Conservation (phyloP, 1,140 invertebrate species). For the Hyles vespertilio region DNA sequence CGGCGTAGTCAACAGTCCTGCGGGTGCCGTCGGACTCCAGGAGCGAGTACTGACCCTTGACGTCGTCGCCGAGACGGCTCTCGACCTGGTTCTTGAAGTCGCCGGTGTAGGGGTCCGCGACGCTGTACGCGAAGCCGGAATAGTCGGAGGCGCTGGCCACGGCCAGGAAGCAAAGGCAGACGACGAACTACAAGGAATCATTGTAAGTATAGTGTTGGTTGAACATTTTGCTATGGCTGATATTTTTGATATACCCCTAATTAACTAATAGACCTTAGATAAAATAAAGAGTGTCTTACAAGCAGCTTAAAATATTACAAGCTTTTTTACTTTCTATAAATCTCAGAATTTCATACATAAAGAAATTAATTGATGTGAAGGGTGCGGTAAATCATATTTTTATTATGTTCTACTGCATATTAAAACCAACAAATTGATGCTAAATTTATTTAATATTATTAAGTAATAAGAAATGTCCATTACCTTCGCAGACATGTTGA, state of each 20-base stretch:
- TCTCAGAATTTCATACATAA: too few relatives aligned
- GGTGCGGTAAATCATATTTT: too few relatives aligned
- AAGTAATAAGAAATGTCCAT: neutral
- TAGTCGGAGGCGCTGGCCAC: constrained; percentile 44
- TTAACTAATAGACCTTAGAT: too few relatives aligned
- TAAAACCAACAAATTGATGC: too few relatives aligned
- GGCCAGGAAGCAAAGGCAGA: constrained; percentile 32
- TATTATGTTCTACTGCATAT: too few relatives aligned
- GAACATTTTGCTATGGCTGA: too few relatives aligned
- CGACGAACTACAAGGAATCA: constrained; percentile 32
- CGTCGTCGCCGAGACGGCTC: constrained; percentile 72
- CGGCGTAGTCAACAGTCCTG: constrained; percentile 68
- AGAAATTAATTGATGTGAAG: too few relatives aligned
- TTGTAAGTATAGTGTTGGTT: neutral
- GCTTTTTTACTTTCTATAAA: too few relatives aligned
- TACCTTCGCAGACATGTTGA: constrained; percentile 45
- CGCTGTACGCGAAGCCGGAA: constrained; percentile 59
- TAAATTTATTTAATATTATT: too few relatives aligned
- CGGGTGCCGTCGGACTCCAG: constrained; percentile 69
- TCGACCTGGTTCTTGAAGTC: constrained; percentile 73
- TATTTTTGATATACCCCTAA: too few relatives aligned
- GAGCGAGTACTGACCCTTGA: constrained; percentile 72
- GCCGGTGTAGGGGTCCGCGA: constrained; percentile 71
- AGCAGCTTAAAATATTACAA: too few relatives aligned
- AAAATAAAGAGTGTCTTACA: too few relatives aligned